Percentiles rank a stretch among this genome's conserved stretches.
Conservation (phyloP, 2,797 vertebrate species). For the Scyliorhinus canicula region DNA sequence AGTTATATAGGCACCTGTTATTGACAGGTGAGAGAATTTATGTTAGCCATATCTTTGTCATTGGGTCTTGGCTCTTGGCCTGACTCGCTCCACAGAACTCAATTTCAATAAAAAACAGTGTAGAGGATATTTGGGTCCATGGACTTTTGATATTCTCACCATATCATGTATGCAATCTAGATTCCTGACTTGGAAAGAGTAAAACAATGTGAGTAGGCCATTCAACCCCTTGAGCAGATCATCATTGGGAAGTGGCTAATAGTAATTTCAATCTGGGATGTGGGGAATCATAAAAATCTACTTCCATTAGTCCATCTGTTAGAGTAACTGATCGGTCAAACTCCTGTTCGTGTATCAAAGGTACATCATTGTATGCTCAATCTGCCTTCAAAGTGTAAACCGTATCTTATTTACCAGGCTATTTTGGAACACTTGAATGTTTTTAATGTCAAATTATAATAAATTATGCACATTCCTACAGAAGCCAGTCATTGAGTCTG, state of each 20-base stretch:
- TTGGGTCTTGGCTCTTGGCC: not conserved
- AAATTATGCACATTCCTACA: not conserved
- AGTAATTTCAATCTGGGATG: not conserved
- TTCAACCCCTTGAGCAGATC: not conserved
- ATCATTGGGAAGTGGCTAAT: not conserved
- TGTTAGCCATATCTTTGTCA: not conserved
- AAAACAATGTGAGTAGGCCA: not conserved
- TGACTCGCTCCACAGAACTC: not conserved
- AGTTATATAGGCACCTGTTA: not conserved
- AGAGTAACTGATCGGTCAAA: conserved; percentile 6
- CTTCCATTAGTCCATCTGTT: not conserved
- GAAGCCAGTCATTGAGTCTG: not conserved
- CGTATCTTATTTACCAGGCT: conserved; percentile 10
- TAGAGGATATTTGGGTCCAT: not conserved
- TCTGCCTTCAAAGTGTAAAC: conserved; percentile 1
- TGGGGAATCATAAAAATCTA: not conserved
- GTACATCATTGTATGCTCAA: not conserved
- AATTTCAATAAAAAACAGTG: not conserved
- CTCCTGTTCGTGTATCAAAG: not conserved
- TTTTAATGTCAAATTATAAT: conserved; percentile 21
- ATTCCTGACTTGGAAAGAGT: not conserved
- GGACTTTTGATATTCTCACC: not conserved
- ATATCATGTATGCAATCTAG: not conserved
- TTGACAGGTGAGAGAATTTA: not conserved
- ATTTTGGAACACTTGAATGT: conserved; percentile 25